phyloP scores from a whole-genome alignment of 2,797 vertebrate genomes.

The Girardinus metallicus region DNA sequence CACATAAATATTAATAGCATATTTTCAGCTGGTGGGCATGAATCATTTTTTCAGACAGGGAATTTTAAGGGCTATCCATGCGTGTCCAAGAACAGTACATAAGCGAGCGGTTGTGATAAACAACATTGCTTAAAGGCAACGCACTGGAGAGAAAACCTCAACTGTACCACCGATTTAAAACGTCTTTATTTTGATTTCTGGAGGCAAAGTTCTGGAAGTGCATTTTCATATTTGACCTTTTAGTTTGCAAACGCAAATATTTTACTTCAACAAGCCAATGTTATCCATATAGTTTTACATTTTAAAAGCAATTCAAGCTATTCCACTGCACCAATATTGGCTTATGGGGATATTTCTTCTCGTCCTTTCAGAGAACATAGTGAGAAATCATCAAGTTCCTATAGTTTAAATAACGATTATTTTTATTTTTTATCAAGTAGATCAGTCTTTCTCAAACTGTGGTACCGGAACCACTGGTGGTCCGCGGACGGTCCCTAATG shows the following conservation, averaged over 20 bases:
- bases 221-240: constrained; percentile 31
- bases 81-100: constrained; percentile 75
- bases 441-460: too few species aligned
- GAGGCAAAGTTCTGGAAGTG: constrained; percentile 30
- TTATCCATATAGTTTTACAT: constrained; percentile 17
- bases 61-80: constrained; percentile 77
- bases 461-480: too few species aligned
- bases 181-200: constrained; percentile 56
- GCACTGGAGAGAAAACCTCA: constrained; percentile 47
- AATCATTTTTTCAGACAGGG: constrained; percentile 81
- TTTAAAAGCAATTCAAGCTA: constrained; percentile 1
- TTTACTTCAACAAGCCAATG: constrained; percentile 30
- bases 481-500: too few species aligned
- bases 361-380: neutral
- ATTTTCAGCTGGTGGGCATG: constrained; percentile 83
- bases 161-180: constrained; percentile 37
- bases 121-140: constrained; percentile 72
- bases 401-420: neutral
- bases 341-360: neutral
- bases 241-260: constrained; percentile 38
- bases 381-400: neutral
- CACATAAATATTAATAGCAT: constrained; percentile 85
- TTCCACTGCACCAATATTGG: constrained; percentile 9
- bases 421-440: neutral
- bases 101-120: constrained; percentile 77